Conservation (phyloP, 1,140 invertebrate species). For the Drosophila busckii region DNA sequence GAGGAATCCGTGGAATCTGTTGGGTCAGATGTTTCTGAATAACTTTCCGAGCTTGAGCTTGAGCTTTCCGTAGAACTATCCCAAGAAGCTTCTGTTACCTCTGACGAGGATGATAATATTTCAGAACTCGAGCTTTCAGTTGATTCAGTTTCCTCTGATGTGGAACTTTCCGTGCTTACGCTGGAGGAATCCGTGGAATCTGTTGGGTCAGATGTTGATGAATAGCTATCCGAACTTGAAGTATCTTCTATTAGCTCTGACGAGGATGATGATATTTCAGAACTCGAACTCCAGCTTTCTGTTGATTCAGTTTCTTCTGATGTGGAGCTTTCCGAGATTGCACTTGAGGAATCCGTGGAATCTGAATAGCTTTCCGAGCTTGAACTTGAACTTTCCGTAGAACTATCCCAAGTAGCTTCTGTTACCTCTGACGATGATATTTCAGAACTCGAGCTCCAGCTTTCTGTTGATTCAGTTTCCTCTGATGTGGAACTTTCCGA, state of each 20-base stretch:
- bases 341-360: neutral
- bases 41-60: neutral
- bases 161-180: neutral
- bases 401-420: neutral
- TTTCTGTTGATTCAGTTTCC: neutral
- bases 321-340: neutral
- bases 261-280: neutral
- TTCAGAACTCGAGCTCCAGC: neutral
- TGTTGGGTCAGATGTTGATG: neutral
- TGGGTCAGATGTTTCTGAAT: neutral
- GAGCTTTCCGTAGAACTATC: neutral
- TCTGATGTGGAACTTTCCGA: neutral
- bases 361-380: neutral
- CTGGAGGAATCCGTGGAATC: neutral
- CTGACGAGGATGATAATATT: neutral
- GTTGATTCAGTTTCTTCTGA: neutral
- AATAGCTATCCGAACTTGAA: neutral
- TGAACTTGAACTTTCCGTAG: neutral
- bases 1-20: neutral
- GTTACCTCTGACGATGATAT: neutral
- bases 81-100: neutral
- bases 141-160: neutral
- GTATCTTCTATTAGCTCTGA: too few species aligned
- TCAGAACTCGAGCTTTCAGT: constrained; percentile 8
- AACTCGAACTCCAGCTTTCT: neutral